These are phyloP conservation scores for Fragum fragum DNA, from an alignment of 2,888 invertebrate species.

Conservation along the genomic window DNA sequence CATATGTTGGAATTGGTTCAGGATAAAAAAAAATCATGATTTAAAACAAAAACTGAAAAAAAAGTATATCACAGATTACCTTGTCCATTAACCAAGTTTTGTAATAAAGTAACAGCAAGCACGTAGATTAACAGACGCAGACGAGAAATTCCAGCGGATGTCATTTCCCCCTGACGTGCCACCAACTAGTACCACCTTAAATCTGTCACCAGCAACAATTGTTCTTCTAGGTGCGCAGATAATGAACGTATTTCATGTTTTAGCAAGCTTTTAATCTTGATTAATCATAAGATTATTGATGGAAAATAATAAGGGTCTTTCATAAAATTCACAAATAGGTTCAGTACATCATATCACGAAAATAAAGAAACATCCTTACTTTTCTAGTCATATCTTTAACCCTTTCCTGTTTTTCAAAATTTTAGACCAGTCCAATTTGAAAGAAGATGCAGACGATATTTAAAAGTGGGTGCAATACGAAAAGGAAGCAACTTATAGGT, in stretches of 20 bases:
- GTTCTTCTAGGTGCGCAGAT: not conserved
- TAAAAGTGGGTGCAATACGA: too few relatives aligned
- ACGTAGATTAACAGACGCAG: not conserved
- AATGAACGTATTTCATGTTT: not conserved
- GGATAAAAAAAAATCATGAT: too few relatives aligned
- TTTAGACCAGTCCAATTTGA: too few relatives aligned
- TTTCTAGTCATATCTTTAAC: too few relatives aligned
- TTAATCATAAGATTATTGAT: not conserved
- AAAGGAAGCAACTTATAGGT: too few relatives aligned
- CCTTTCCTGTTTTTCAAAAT: too few relatives aligned
- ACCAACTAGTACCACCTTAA: not conserved
- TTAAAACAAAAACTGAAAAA: too few relatives aligned
- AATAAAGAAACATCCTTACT: too few relatives aligned
- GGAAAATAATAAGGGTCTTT: not conserved
- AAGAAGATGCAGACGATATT: too few relatives aligned
- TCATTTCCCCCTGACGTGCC: conserved; percentile 15
- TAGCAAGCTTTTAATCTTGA: not conserved
- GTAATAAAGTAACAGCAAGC: not conserved
- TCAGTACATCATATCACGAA: too few relatives aligned
- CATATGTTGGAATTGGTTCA: too few relatives aligned
- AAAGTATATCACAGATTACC: too few relatives aligned
- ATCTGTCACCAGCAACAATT: not conserved
- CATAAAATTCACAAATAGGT: not conserved
- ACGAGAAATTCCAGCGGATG: not conserved
- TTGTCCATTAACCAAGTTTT: not conserved